phyloP scores from a whole-genome alignment of 92 coral and sea anemone genomes.

The Epizoanthus fatuus region DNA sequence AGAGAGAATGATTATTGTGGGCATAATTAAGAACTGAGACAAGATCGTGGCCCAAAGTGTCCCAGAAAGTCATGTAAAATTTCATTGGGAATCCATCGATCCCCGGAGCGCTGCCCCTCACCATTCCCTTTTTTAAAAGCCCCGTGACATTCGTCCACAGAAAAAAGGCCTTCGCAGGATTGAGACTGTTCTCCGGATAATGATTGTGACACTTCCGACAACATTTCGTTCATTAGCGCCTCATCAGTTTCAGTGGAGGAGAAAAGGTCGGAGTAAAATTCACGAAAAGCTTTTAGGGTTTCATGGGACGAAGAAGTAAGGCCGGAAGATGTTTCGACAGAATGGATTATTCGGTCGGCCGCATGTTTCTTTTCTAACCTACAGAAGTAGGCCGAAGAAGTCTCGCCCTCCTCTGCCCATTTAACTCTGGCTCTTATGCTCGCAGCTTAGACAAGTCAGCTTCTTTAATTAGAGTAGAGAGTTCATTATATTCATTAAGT shows the following conservation, averaged over 20 bases:
- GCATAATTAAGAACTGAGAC: too few species aligned
- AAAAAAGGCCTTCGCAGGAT: background rate
- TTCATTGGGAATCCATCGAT: too few species aligned
- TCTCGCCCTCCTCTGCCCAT: slow-evolving; percentile 7
- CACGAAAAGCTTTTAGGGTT: background rate
- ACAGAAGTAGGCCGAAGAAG: background rate
- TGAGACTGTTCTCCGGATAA: background rate
- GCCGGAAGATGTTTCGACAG: too few species aligned
- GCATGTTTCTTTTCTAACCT: background rate
- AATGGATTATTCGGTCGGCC: background rate
- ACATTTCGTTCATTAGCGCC: background rate
- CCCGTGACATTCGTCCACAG: background rate
- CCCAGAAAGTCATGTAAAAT: too few species aligned
- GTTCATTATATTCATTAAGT: background rate
- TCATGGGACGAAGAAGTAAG: background rate
- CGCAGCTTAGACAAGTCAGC: background rate
- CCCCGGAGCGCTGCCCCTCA: too few species aligned
- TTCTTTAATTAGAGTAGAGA: background rate
- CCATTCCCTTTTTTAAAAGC: background rate
- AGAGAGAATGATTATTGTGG: too few species aligned
- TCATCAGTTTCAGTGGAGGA: background rate
- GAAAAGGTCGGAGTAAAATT: too few species aligned
- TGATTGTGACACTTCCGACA: background rate
- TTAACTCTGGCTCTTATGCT: background rate
- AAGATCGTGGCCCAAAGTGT: too few species aligned